A percentile compares a stretch with the other conserved stretches of the same genome.
Evolutionary conservation across 2,888 invertebrate species (phyloP).

Genomic region (Pandemis cinnamomeana): DNA sequence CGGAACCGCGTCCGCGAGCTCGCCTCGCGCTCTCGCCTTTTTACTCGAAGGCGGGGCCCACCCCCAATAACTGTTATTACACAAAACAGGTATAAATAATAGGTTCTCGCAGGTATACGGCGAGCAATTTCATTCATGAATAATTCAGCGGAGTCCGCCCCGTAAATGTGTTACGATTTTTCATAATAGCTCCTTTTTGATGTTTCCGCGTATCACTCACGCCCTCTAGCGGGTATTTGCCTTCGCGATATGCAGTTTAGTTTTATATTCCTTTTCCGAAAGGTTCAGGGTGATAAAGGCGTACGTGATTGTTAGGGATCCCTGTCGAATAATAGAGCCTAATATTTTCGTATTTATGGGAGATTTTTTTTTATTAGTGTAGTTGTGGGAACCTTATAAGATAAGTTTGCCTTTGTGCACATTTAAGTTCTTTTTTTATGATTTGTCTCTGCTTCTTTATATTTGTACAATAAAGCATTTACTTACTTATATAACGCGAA

Average conservation of each 20-base stretch:
- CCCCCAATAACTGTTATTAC: slow-evolving; percentile 67
- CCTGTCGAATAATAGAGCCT: neutral
- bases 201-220: slow-evolving; percentile 57
- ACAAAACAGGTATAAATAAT: slow-evolving; percentile 72
- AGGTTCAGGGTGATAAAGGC: slow-evolving; percentile 38
- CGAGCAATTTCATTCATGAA: slow-evolving; percentile 79
- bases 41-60: slow-evolving; percentile 59
- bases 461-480: too few relatives aligned
- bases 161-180: slow-evolving; percentile 82
- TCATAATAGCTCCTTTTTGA: slow-evolving; percentile 81
- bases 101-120: slow-evolving; percentile 56
- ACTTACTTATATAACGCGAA: too few relatives aligned
- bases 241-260: slow-evolving; percentile 71
- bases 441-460: too few relatives aligned
- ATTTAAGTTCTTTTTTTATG: too few relatives aligned
- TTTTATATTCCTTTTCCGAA: slow-evolving; percentile 59
- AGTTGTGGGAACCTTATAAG: too few relatives aligned
- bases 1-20: neutral
- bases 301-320: neutral
- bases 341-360: too few relatives aligned
- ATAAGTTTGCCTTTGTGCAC: too few relatives aligned
- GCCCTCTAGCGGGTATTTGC: slow-evolving; percentile 58
- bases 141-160: slow-evolving; percentile 78
- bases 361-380: too few relatives aligned
- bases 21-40: neutral